These are phyloP conservation scores for Maconellicoccus hirsutus DNA, from an alignment of 1,140 invertebrate genomes.

Conservation along the genomic window DNA sequence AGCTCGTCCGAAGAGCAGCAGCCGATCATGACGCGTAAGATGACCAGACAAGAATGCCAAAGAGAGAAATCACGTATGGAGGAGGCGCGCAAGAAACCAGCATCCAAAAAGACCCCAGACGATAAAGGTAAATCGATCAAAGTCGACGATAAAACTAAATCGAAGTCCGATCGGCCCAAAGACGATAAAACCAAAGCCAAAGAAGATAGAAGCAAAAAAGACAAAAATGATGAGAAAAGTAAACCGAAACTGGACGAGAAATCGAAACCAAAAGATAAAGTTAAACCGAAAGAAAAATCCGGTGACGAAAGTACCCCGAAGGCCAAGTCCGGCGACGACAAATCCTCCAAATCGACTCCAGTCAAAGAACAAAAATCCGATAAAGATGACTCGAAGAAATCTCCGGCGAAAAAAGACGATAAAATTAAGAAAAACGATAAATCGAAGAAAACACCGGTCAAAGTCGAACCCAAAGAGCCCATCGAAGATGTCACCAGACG, in stretches of 20 bases:
- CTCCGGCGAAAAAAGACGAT: background rate
- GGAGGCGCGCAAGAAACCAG: background rate
- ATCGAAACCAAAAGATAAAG: background rate
- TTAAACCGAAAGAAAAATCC: background rate
- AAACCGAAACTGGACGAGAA: background rate
- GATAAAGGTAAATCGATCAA: background rate
- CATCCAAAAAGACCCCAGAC: background rate
- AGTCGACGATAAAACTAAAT: background rate
- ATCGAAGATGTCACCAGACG: constrained; percentile 8
- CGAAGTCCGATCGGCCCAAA: background rate
- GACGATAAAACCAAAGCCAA: background rate
- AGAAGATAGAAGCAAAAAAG: background rate
- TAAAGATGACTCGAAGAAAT: background rate
- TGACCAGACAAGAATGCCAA: constrained; percentile 5
- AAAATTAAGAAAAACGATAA: background rate
- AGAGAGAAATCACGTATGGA: background rate
- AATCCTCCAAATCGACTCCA: background rate
- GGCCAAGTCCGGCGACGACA: background rate
- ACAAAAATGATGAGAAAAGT: background rate
- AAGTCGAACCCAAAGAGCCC: background rate
- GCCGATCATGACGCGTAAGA: constrained; percentile 11
- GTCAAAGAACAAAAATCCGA: background rate
- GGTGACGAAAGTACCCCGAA: too few species aligned
- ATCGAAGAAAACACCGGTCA: background rate
- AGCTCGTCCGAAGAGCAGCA: background rate